Base-by-base conservation (phyloP, 2,888 invertebrate genomes). In the Meta bourneti region DNA sequence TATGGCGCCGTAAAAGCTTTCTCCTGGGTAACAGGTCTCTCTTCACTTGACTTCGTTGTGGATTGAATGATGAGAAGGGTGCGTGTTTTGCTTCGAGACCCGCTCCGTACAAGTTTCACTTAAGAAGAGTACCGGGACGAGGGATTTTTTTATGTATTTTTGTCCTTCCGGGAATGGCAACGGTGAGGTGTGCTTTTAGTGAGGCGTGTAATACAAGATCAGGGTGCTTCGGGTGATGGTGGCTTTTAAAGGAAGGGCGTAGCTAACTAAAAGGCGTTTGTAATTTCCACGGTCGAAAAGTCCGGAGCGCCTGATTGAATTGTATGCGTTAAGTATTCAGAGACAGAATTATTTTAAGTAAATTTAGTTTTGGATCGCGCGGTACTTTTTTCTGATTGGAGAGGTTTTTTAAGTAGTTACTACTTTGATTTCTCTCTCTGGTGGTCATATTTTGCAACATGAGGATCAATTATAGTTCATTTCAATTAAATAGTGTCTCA, bases 61-160 rank as follows among this genome's bases (percentile, higher is more conserved):
- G 48, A 75, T 75, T 75, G 75, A 75, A 75, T 34, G 75, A 75
- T 75, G 75, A 75, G 75, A 13, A 9, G 16, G 48, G 75, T 9
- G 75, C 71, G 71, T 71, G 71, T 71, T 20, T 71, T 20, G 71
- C 71, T 20, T 71, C 34, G 34, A 34, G 34, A n/a, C 4, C 34
- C 4, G 34, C 61, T 61, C 9, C 13, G 61, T 61, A 16, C 61
- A 61, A 61, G 61, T 61, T 61, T 61, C 61, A 61, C 61, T 61
- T 61, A 61, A 61, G 61, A 16, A 61, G 61, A 61, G 61, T 61
- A 61, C 13, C 61, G 61, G 61, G 61, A 61, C 61, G 11, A 0
- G 11, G 11, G 11, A 61, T 61, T 61, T 16, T 61, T 61, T 11
- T 9, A 5, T 9, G 5, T 16, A 16, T 61, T 61, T 61, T 61